phyloP scores from a whole-genome alignment of 2,888 invertebrate genomes.

The Stenolophus ochropezus region DNA sequence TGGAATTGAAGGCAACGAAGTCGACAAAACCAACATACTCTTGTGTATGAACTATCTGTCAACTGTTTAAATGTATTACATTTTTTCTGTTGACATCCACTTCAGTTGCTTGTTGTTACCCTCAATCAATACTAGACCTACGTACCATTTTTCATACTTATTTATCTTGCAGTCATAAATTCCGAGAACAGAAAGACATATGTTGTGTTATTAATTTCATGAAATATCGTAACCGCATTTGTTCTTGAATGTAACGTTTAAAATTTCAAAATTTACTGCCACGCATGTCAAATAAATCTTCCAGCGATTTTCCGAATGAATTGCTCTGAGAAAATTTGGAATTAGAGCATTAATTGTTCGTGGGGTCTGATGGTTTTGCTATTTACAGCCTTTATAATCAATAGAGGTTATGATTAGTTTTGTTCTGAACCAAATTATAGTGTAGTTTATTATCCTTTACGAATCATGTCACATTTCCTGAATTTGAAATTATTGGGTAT shows the following conservation, averaged over 20 bases:
- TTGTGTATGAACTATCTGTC: neutral
- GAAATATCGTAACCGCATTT: conserved; percentile 30
- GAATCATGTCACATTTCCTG: neutral
- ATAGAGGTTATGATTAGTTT: neutral
- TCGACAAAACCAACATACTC: neutral
- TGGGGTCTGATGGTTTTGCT: neutral
- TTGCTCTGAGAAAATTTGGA: conserved; percentile 6
- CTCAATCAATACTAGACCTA: conserved; percentile 11
- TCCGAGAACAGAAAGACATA: conserved; percentile 18
- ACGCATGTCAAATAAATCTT: conserved; percentile 38
- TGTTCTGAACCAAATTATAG: neutral
- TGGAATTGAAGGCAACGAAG: neutral
- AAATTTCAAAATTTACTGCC: conserved; percentile 35
- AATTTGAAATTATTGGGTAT: too few species aligned
- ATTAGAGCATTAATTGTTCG: conserved; percentile 15
- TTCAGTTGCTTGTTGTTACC: neutral
- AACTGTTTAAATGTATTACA: neutral
- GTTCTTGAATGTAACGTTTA: conserved; percentile 41
- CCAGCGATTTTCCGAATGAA: conserved; percentile 1
- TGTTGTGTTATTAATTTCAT: conserved; percentile 41
- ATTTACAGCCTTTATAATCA: neutral
- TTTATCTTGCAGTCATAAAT: conserved; percentile 18
- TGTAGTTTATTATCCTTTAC: neutral
- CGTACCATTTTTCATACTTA: conserved; percentile 10
- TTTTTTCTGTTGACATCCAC: conserved; percentile 5